Percentiles rank a stretch among this genome's conserved stretches.
Evolutionary conservation across 1,140 invertebrate species (phyloP).

Genomic region (Drosophila navojoa): DNA sequence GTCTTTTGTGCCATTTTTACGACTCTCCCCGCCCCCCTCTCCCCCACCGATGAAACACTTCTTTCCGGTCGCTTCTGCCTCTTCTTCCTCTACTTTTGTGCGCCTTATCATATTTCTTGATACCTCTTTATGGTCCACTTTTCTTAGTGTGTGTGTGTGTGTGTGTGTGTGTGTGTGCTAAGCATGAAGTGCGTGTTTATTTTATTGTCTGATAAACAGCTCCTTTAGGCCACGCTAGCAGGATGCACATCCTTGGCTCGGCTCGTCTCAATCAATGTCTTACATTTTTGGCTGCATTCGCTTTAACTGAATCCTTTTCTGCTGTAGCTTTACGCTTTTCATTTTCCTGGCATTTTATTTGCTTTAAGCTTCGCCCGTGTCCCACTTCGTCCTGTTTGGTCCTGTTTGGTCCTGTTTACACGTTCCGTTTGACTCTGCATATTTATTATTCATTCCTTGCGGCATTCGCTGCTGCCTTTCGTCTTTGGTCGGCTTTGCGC

Average conservation of each 20-base stretch:
- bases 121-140: slow-evolving; percentile 60
- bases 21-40: slow-evolving; percentile 68
- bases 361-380: neutral
- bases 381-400: neutral
- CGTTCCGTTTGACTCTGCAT: slow-evolving; percentile 8
- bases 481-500: slow-evolving; percentile 43
- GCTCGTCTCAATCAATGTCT: slow-evolving; percentile 7
- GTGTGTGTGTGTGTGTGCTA: slow-evolving; percentile 17
- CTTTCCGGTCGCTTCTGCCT: slow-evolving; percentile 24
- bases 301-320: neutral
- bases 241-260: slow-evolving; percentile 12
- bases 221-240: slow-evolving; percentile 41
- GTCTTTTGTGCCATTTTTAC: slow-evolving; percentile 76
- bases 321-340: neutral
- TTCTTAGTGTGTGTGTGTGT: slow-evolving; percentile 19
- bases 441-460: slow-evolving; percentile 71
- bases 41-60: slow-evolving; percentile 54
- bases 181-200: slow-evolving; percentile 71
- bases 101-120: slow-evolving; percentile 42
- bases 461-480: slow-evolving; percentile 48
- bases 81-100: neutral
- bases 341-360: too few species aligned
- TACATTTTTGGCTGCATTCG: neutral
- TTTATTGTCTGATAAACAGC: slow-evolving; percentile 81
- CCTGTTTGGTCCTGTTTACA: neutral